Evolutionary conservation across 2,797 vertebrate genomes (phyloP).

Genomic region (Poecilia picta): DNA sequence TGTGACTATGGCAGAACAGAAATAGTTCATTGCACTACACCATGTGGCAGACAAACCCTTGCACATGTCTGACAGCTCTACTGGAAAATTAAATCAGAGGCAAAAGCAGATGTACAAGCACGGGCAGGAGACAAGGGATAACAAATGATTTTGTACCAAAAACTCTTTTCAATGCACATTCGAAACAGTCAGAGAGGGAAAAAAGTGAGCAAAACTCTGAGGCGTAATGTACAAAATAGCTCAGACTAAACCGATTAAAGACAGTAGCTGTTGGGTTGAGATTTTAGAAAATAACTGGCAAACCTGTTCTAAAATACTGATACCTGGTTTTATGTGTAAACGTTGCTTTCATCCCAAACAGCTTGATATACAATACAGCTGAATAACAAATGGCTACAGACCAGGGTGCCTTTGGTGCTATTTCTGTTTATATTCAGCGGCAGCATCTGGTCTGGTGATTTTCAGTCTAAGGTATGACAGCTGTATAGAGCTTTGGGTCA

Average conservation of each 20-base stretch:
- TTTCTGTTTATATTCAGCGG: constrained; percentile 17
- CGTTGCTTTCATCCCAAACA: constrained; percentile 8
- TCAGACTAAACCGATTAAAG: constrained; percentile 31
- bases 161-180: constrained; percentile 38
- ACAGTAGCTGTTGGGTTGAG: neutral
- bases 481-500: constrained; percentile 2
- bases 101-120: constrained; percentile 22
- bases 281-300: neutral
- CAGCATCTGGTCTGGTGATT: constrained; percentile 30
- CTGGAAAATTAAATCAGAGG: constrained; percentile 59
- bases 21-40: constrained; percentile 35
- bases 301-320: constrained; percentile 1
- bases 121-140: constrained; percentile 41
- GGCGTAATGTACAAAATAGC: constrained; percentile 34
- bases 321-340: constrained; percentile 2
- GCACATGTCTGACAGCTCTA: constrained; percentile 46
- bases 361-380: constrained; percentile 4
- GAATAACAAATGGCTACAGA: constrained; percentile 30
- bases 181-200: constrained; percentile 20
- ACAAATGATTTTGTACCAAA: constrained; percentile 44
- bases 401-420: constrained; percentile 14
- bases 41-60: constrained; percentile 31
- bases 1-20: constrained; percentile 40
- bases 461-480: neutral
- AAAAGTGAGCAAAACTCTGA: constrained; percentile 42